These are phyloP conservation scores for Bergia sp. DNA, from an alignment of 92 coral and sea anemone genomes.

Conservation along the genomic window DNA sequence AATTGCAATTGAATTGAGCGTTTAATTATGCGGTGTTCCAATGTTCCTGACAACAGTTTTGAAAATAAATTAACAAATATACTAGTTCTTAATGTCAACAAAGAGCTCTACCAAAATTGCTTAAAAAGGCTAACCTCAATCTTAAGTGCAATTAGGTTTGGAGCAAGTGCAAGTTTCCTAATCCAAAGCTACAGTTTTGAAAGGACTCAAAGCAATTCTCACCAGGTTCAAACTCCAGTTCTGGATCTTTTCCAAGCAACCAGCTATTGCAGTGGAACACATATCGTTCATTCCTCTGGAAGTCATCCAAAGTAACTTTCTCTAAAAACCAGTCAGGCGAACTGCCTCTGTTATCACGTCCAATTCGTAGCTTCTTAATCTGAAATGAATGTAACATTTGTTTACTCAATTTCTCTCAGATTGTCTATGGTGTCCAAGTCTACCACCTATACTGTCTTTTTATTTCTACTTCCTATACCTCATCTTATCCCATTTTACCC, in stretches of 20 bases:
- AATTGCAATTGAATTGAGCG: background rate
- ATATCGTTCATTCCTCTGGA: conserved; percentile 81
- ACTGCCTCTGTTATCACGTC: conserved; percentile 81
- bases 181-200: no score
- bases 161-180: background rate
- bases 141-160: background rate
- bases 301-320: conserved; percentile 79
- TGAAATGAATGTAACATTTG: conserved; percentile 23
- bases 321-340: conserved; percentile 91
- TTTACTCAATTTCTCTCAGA: background rate
- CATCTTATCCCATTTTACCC: background rate
- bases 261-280: conserved; percentile 83
- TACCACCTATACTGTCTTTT: no score
- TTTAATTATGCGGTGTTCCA: no score
- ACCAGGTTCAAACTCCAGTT: conserved; percentile 78
- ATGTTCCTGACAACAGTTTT: no score
- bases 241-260: conserved; percentile 75
- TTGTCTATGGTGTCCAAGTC: background rate
- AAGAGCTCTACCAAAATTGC: no score
- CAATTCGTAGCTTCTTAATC: conserved; percentile 80
- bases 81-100: background rate
- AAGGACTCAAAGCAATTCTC: background rate
- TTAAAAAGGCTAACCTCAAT: background rate
- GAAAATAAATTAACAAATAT: no score
- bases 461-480: background rate